Conservation (phyloP, 2,113 vertebrate genomes). For the Gavia stellata region DNA sequence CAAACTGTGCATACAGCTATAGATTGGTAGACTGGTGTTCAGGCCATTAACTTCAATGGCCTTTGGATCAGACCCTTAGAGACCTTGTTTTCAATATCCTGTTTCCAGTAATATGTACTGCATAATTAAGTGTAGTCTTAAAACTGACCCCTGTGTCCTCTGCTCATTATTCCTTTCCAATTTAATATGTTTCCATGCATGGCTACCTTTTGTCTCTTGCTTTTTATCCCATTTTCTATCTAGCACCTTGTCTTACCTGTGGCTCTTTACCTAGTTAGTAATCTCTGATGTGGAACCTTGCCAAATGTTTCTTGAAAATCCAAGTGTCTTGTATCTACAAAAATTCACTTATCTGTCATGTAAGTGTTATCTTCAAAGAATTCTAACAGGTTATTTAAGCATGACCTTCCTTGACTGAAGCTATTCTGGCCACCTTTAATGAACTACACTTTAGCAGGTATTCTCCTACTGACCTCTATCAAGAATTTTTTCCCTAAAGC, state of each 20-base stretch:
- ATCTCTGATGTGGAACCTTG: not conserved
- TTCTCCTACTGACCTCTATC: not conserved
- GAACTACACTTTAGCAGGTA: not conserved
- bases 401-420: not conserved
- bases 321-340: not conserved
- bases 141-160: not conserved
- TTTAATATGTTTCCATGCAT: not conserved
- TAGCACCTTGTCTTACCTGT: not conserved
- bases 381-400: not conserved
- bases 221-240: not conserved
- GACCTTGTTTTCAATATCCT: not conserved
- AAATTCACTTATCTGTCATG: not conserved
- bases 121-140: not conserved
- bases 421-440: not conserved
- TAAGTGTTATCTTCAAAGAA: not conserved
- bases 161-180: not conserved
- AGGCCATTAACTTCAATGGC: not conserved
- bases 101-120: not conserved
- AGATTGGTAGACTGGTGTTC: not conserved
- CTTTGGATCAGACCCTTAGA: not conserved
- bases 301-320: not conserved
- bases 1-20: not conserved
- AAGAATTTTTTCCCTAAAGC: not conserved
- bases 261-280: not conserved
- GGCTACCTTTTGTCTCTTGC: not conserved